Base-by-base conservation (phyloP, 2,797 vertebrate genomes). In the Manis javanica region DNA sequence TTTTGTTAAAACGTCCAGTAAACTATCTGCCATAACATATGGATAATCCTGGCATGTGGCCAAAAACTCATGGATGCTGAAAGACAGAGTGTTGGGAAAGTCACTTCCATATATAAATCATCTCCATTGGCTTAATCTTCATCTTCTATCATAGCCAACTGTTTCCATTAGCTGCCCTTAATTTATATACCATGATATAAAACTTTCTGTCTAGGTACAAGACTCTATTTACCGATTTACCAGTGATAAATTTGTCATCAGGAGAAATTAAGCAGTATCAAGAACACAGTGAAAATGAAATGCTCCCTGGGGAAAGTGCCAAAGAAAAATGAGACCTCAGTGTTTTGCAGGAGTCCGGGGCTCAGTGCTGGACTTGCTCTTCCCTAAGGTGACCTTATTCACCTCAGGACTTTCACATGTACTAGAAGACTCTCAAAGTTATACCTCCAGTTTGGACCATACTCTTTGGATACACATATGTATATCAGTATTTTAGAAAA, bases 1-100 rank as follows among this genome's bases (percentile, higher is more conserved):
- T 91, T 99, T 99, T 9, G 99, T 99, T 94, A 99, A 96, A 29
- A 99, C 99, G 84, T 99, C 99, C 98, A 99, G 98, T 69, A 99
- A 98, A 95, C 99, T 99, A 98, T 99, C 99, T 29, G 99, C 99
- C 98, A 99, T 98, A 93, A 99, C 99, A 97, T 99, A 99, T 18
- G 99, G 98, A 55, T 99, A 99, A 97, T 99, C 99, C 37, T 99
- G 99, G 3, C 99, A 99, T 74, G 99, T 99, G 96, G 99, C 98
- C 98, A 99, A 98, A 98, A 99, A 99, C 71, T 99, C 99, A 19
- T 99, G 98, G 97, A 99, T 97, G 95, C 99, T 99, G 97, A 59
- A 96, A 98, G 69, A 98, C 95, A 97, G 68, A 55, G 55, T 0
- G 81, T 0, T 86, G 49, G 79, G 68, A 39, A 24, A 72, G 88